Evolutionary conservation across 2,888 invertebrate species (phyloP), one percentile per base, ranked within the genome.

Genomic region (Priocnemis perturbator): DNA sequence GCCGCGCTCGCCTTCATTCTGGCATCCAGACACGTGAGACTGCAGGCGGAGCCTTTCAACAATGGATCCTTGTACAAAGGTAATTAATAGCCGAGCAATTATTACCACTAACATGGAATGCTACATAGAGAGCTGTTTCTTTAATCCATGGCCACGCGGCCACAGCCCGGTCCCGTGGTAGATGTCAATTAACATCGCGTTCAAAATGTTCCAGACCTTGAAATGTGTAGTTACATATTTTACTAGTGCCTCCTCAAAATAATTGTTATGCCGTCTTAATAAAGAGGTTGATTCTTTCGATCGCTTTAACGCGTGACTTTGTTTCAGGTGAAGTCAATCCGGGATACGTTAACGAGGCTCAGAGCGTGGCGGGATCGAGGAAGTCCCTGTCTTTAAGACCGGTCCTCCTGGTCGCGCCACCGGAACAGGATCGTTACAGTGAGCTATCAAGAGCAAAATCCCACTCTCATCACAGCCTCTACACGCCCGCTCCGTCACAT

Each of bases 1-100:
- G 94, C 98, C 0, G 94, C 96, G 0, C 91, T 98, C 68, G 98
- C 98, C 15, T 98, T 98, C 90, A 96, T 98, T 82, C 91, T 98
- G 79, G 98, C 97, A 44, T 95, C 96, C 5, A 91, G 97, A 66
- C 97, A 98, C 89, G 95, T 97, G 19, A 92, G 95, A 65, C 91
- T 97, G 59, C 95, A 96, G 85, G 94, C 96, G 0, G 96, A 96
- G 89, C 93, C 93, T 0, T 91, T 91, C 70, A 93, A 94, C 75
- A 93, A 92, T 76, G 93, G 93, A 3, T 93, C 91, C 14, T 85
- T 93, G 48, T 93, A 92, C 86, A 93, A 93, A 91, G 93, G 93
- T 93, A 72, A 58, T 52, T 57, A 26, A 30, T 1, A 21, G 15
- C 17, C 37, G 44, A 21, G 44, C 44, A 44, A 7, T 19, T 15